Base-by-base conservation (phyloP, 2,797 vertebrate genomes). In the Myripristis jacobus region DNA sequence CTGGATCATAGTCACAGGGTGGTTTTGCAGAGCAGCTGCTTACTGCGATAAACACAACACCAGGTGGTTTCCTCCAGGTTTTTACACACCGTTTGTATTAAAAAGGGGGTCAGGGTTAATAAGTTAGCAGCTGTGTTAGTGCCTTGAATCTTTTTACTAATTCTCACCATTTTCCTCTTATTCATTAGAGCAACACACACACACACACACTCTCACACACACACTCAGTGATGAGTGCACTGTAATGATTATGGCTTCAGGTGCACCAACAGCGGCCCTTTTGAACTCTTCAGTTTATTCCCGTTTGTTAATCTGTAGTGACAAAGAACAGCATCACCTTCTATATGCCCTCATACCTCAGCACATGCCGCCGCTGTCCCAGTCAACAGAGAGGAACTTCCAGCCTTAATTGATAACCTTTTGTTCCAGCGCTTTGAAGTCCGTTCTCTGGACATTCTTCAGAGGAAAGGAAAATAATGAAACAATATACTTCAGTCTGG, bases 21-120 rank as follows among this genome's bases (percentile, higher is more conserved):
- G 54, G 62, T 78, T 69, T 75, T 57, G 47, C 41, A 34, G 21
- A 78, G 67, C 76, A 88, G 78, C 80, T 87, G 82, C 56, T 77
- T 41, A 56, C 58, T 79, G 66, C 22, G 52, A 76, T 74, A 78
- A 84, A 84, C 74, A 73, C 21, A 1, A 34, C 60, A 29, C 50
- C 78, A 82, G 77, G 78, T 83, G 71, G 66, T 82, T 78, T 83
- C 69, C 81, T 79, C 56, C 25, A 29, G 74, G 59, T 1, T 24
- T 68, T 34, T 73, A 29, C 27, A 61, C 29, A 52, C 1, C 38
- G 11, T 63, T 70, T 29, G 15, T 25, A 44, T 74, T 27, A 38
- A 15, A 19, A 69, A 62, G 16, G 13, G 2, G 51, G 16, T 16
- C 25, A 13, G 51, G 16, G 51, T 53, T 53, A 53, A n/a, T 13